These are phyloP conservation scores for honey bee (Apis mellifera) DNA, from an alignment of 1,140 invertebrate genomes.

Conservation along the genomic window DNA sequence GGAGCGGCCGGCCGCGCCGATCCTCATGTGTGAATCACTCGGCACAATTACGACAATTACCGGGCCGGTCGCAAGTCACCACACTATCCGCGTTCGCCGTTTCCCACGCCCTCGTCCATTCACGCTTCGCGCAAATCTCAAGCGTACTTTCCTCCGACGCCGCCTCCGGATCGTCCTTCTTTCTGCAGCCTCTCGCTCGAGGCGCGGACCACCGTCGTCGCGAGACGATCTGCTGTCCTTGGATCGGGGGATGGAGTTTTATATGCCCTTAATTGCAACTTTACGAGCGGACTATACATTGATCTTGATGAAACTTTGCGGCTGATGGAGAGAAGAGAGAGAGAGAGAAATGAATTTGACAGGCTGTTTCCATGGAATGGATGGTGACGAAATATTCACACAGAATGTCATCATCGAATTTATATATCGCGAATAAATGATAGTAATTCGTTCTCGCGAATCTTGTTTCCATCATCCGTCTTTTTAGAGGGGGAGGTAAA, in stretches of 20 bases:
- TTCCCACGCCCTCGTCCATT: constrained; percentile 80
- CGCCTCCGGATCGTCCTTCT: background rate
- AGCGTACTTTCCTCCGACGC: constrained; percentile 44
- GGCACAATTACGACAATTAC: constrained; percentile 81
- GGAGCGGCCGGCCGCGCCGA: constrained; percentile 57
- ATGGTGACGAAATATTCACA: background rate
- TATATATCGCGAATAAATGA: no score
- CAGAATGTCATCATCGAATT: background rate
- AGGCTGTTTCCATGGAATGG: background rate
- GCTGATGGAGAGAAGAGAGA: background rate
- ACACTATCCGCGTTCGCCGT: constrained; percentile 74
- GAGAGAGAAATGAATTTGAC: background rate
- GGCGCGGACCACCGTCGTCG: background rate
- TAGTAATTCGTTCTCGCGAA: background rate
- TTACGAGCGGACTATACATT: constrained; percentile 14
- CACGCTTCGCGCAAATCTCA: constrained; percentile 80
- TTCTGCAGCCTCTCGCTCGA: background rate
- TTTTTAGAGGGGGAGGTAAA: background rate
- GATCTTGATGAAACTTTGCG: constrained; percentile 8
- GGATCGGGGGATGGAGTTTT: background rate
- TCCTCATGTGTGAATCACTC: constrained; percentile 82
- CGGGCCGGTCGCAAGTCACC: constrained; percentile 75
- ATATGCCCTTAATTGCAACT: constrained; percentile 6
- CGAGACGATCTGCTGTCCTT: no score
- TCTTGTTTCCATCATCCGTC: no score